Evolutionary conservation across 2,888 invertebrate genomes (phyloP).

Genomic region (Rhagonycha lutea): DNA sequence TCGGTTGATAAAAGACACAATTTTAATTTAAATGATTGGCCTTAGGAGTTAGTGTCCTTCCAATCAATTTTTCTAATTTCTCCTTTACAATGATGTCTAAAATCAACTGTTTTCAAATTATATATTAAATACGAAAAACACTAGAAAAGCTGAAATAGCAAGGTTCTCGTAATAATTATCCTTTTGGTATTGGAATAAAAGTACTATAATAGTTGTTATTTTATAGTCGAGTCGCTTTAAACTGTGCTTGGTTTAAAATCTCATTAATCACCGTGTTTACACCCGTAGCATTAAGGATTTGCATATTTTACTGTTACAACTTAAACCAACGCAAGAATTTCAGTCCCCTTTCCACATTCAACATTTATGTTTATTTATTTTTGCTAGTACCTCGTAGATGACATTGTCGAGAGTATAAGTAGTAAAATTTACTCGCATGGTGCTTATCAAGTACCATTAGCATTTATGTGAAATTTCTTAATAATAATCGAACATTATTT

Average conservation of each 20-base stretch:
- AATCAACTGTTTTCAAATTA: no score
- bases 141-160: neutral
- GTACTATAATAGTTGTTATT: neutral
- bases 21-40: no score
- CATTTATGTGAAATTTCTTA: no score
- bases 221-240: neutral
- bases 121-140: no score
- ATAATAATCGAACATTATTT: no score
- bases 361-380: neutral
- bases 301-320: neutral
- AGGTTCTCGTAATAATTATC: neutral
- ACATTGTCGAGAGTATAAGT: neutral
- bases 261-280: neutral
- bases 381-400: neutral
- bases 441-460: neutral
- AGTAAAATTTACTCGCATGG: neutral
- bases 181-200: neutral
- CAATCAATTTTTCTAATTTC: no score
- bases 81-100: no score
- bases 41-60: no score
- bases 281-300: neutral
- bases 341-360: no score
- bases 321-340: neutral
- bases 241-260: neutral
- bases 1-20: no score